Evolutionary conservation across 2,113 vertebrate genomes (phyloP), one percentile per base, ranked within the genome.

Genomic region (Stomatorhinus ivindoensis): DNA sequence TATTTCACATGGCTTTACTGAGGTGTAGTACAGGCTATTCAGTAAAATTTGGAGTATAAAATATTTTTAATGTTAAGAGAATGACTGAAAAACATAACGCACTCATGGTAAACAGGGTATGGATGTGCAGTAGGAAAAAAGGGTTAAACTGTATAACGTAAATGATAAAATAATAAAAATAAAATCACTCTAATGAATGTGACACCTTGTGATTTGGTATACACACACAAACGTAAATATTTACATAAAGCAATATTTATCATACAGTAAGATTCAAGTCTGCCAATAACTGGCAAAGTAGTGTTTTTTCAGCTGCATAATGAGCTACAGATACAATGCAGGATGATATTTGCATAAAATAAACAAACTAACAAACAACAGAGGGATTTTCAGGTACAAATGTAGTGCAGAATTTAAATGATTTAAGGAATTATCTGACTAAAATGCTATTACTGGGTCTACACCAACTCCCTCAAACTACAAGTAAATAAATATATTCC

Each of bases 261-360:
- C 39, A 55, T 58, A 87, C 13, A 69, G 86, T 86, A 86, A 90
- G 87, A 92, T 84, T 39, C 76, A 51, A 50, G n/a, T 83, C 76
- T 87, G 61, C 19, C 42, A 65, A 91, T 88, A 92, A 91, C 85
- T 83, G 89, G 65, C 44, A 17, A 73, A 24, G 89, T 19, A 82
- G 24, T 39, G 50, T 69, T 86, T 65, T 44, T 86, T 35, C 46
- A 6, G 83, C 88, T 87, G 87, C 19, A 76, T 51, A 90, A 90
- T 91, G 39, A 76, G 58, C 55, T n/a, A 47, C 21, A 46, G 76
- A 87, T 73, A 88, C 69, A 88, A 76, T 58, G 47, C 87, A 80
- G 53, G 83, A 9, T 82, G n/a, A 86, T 19, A 88, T 90, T 90
- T 92, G 83, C 91, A 91, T 93, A 91, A 90, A 90, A 48, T 35